Percentiles rank a stretch among this genome's conserved stretches.
Evolutionary conservation across 2,113 vertebrate species (phyloP).

Genomic region (Elephas maximus): DNA sequence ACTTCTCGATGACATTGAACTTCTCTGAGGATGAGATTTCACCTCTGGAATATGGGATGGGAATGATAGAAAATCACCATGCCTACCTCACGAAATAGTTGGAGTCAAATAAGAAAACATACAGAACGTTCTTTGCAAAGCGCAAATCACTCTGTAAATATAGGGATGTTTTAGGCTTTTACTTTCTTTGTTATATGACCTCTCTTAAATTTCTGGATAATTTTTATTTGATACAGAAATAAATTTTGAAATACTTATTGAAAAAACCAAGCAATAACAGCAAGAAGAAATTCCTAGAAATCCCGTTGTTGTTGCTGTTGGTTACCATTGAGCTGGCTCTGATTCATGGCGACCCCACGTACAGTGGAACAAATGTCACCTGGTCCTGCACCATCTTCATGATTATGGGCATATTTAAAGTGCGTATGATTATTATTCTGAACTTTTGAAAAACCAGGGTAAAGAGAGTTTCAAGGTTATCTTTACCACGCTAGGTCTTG

Average conservation of each 20-base stretch:
- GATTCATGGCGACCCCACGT: neutral
- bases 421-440: neutral
- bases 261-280: neutral
- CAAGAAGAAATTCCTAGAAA: neutral
- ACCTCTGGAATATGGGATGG: neutral
- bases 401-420: neutral
- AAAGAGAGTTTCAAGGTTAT: neutral
- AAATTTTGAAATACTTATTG: neutral
- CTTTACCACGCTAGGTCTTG: neutral
- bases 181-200: neutral
- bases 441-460: neutral
- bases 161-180: neutral
- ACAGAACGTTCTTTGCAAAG: neutral
- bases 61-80: neutral
- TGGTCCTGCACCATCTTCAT: neutral
- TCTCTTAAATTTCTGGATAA: neutral
- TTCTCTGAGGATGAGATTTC: neutral
- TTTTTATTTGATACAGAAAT: slow-evolving; percentile 16
- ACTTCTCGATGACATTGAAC: neutral
- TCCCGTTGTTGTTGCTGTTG: neutral
- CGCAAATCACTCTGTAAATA: neutral
- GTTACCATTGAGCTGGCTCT: neutral
- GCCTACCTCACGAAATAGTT: neutral
- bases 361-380: neutral
- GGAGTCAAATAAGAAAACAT: neutral